Conservation (phyloP, 2,797 vertebrate species). For the Semaprochilodus insignis region DNA sequence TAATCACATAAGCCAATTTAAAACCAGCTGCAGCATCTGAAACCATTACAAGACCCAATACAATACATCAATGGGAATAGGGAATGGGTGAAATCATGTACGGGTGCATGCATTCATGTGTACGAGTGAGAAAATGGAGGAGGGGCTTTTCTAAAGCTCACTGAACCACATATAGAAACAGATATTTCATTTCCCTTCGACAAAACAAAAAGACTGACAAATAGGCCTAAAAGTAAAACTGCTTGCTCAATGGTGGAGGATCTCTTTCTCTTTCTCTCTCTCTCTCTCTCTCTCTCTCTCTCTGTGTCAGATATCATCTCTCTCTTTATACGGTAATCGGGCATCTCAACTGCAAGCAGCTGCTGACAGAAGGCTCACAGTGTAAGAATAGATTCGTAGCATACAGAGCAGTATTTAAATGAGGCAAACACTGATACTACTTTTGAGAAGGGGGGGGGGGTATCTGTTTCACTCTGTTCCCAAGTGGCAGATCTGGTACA, state of each 20-base stretch:
- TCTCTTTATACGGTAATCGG: background rate
- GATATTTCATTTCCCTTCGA: constrained; percentile 25
- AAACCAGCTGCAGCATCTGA: background rate
- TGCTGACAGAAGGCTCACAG: constrained; percentile 9
- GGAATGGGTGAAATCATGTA: background rate
- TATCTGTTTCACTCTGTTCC: background rate
- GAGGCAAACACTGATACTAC: background rate
- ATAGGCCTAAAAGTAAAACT: background rate
- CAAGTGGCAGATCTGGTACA: background rate
- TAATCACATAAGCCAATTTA: background rate
- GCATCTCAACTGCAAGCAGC: constrained; percentile 12
- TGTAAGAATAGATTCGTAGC: background rate
- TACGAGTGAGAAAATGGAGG: background rate
- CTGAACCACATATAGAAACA: constrained; percentile 23
- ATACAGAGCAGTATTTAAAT: background rate
- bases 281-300: constrained; percentile 38
- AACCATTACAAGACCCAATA: background rate
- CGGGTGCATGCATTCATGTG: constrained; percentile 2
- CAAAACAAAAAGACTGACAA: constrained; percentile 20
- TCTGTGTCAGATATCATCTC: background rate
- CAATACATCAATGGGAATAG: background rate
- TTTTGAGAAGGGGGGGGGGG: background rate
- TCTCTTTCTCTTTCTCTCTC: constrained; percentile 22
- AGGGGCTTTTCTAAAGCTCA: background rate
- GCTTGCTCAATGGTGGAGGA: background rate